Conservation (phyloP, 2,113 vertebrate species). For the Cryptotis parvus region DNA sequence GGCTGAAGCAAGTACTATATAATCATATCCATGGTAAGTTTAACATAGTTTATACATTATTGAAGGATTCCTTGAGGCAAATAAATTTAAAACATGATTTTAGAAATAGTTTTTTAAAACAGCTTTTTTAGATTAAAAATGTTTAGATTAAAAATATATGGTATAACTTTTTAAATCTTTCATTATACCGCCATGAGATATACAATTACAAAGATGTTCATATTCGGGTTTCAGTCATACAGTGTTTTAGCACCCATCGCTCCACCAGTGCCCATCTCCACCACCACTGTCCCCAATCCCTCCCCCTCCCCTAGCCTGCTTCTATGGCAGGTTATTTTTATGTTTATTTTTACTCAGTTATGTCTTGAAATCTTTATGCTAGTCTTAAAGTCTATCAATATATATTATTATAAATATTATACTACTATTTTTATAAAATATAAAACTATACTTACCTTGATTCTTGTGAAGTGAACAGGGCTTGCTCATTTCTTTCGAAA, state of each 20-base stretch:
- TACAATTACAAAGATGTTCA: no score
- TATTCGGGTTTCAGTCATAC: no score
- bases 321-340: no score
- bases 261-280: no score
- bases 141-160: no score
- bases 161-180: no score
- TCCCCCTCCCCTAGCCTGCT: no score
- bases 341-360: no score
- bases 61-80: constrained; percentile 39
- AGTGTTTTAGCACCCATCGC: no score
- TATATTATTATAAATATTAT: no score
- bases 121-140: constrained; percentile 1
- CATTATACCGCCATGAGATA: no score
- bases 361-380: not conserved
- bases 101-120: constrained; percentile 5
- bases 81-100: constrained; percentile 37
- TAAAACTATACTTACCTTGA: not conserved
- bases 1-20: not conserved
- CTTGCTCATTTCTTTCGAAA: not conserved
- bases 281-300: no score
- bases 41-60: not conserved
- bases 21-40: constrained; percentile 1
- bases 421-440: not conserved
- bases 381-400: not conserved
- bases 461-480: not conserved